Evolutionary conservation across 2,888 invertebrate genomes (phyloP).

Genomic region (Apodemia mormo): DNA sequence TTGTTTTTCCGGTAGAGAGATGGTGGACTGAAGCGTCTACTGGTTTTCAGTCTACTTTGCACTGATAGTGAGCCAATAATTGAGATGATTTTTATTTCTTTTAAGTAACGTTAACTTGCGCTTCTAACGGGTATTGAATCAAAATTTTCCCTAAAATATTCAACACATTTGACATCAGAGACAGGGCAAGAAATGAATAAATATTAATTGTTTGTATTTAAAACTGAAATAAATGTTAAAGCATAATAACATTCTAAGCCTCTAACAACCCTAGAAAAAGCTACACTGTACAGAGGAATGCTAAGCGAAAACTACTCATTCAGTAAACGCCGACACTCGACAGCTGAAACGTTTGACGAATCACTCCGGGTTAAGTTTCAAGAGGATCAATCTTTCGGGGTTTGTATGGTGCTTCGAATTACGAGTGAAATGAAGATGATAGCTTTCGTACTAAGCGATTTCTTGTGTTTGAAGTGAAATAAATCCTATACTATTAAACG

Average conservation of each 20-base stretch:
- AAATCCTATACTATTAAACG: background rate
- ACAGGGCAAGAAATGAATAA: no score
- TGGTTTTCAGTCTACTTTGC: no score
- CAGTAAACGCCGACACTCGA: background rate
- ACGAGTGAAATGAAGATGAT: background rate
- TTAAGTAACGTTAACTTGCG: no score
- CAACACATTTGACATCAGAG: no score
- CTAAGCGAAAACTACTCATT: slow-evolving; percentile 1
- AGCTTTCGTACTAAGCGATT: background rate
- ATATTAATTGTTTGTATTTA: no score
- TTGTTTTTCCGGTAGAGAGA: no score
- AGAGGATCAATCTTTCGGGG: slow-evolving; percentile 3
- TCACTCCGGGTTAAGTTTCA: slow-evolving; percentile 2
- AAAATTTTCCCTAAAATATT: no score
- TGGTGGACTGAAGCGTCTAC: no score
- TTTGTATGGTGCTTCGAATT: slow-evolving; percentile 5
- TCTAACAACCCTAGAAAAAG: background rate
- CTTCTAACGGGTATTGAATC: no score
- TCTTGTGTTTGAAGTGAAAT: background rate
- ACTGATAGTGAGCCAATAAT: no score
- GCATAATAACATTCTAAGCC: background rate
- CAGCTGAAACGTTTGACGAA: slow-evolving; percentile 1
- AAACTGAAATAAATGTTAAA: background rate
- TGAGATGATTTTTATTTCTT: no score
- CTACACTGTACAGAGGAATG: background rate